Evolutionary conservation across 2,888 invertebrate species (phyloP), one percentile per base, ranked within the genome.

Genomic region (Morpho deidamia): DNA sequence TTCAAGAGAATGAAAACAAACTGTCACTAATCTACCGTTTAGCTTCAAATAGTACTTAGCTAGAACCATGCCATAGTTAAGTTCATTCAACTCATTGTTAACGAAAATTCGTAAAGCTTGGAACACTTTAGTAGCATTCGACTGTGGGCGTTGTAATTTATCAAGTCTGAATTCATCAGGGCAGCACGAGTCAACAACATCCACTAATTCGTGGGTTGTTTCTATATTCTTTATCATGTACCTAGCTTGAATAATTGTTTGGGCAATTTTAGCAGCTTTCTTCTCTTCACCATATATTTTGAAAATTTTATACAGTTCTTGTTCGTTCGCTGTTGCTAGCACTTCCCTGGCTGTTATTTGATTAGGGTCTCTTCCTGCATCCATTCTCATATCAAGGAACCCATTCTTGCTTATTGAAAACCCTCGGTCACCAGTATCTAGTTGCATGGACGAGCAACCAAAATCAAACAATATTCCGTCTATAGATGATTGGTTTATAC

Each of bases 311-410:
- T 91, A 93, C 8, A 99, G 88, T 75, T 96, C 95, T 43, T 90
- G 86, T 79, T 97, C 97, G 61, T 93, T 93, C 0, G 95, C 92
- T 50, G 92, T 92, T 8, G 95, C 95, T 47, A 99, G 85, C 2
- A 99, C 94, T 80, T 98, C 96, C 40, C 96, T 94, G 3, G 97
- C 99, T 35, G 96, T 96, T 7, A 95, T 93, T 67, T 92, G 92
- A 56, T 93, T 90, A 0, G 93, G 91, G 69, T 88, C 92, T 67
- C 94, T 88, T 7, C 91, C 86, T 0, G 94, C 93, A 87, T 97
- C 97, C 99, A 99, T 99, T 74, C 98, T 91, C 98, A 99, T 99
- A 71, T 99, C 98, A 51, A 99, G 88, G 4, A 95, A 96, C 0
- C 97, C 98, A 86, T 98, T 92, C 75, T 93, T 93, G 45, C 93